These are phyloP conservation scores for Adelosebastes latens DNA, from an alignment of 2,797 vertebrate species.

Conservation along the genomic window DNA sequence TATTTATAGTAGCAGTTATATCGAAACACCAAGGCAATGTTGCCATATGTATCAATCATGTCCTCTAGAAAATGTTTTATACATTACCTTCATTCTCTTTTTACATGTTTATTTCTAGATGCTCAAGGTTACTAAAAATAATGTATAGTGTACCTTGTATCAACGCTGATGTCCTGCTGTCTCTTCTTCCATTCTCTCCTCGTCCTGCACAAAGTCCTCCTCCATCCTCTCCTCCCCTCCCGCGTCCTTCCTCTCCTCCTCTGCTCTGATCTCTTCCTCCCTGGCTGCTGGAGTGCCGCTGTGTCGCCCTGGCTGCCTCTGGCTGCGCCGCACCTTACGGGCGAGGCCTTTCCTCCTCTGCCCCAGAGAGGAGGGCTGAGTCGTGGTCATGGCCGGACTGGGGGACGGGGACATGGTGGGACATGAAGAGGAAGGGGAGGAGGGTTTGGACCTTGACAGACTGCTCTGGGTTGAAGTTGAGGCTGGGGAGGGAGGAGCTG, in stretches of 20 bases:
- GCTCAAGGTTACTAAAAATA: background rate
- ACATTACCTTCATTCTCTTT: background rate
- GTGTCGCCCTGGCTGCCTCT: constrained; percentile 52
- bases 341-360: constrained; percentile 48
- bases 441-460: constrained; percentile 14
- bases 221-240: constrained; percentile 47
- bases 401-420: background rate
- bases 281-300: background rate
- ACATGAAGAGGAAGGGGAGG: constrained; percentile 37
- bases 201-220: constrained; percentile 37
- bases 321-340: constrained; percentile 52
- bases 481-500: background rate
- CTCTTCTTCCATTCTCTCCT: constrained; percentile 62
- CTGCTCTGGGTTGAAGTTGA: background rate
- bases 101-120: background rate
- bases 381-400: background rate
- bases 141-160: constrained; percentile 33
- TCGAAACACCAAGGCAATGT: background rate
- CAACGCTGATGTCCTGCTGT: constrained; percentile 26
- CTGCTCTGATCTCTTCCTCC: constrained; percentile 27
- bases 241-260: constrained; percentile 25
- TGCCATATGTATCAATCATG: background rate
- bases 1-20: background rate
- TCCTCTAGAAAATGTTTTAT: background rate
- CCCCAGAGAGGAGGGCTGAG: constrained; percentile 37